Conservation (phyloP, 1,140 invertebrate genomes). For the Euura saliciscinereae region DNA sequence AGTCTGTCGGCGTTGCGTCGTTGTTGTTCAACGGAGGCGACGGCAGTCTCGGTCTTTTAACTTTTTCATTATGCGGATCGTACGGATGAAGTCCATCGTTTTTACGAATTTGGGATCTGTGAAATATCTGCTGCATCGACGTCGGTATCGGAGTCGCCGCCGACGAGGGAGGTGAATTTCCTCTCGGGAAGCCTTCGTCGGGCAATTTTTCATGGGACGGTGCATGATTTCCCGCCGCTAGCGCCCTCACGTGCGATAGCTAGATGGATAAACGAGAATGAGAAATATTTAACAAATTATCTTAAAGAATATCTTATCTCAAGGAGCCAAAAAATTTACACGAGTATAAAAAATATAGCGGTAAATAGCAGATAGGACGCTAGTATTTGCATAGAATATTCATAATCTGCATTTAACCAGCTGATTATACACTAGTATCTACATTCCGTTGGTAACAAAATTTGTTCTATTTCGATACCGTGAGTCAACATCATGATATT, state of each 20-base stretch:
- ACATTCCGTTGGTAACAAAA: not conserved
- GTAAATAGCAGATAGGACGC: not conserved
- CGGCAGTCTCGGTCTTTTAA: slow-evolving; percentile 61
- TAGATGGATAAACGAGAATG: slow-evolving; percentile 27
- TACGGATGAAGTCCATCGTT: slow-evolving; percentile 64
- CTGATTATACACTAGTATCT: not conserved
- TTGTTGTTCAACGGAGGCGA: slow-evolving; percentile 71
- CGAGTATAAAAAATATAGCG: not conserved
- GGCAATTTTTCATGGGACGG: slow-evolving; percentile 62
- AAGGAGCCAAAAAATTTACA: not conserved
- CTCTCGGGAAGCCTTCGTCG: slow-evolving; percentile 53
- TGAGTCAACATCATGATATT: too few species aligned
- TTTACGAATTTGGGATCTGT: slow-evolving; percentile 69
- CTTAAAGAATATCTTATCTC: not conserved
- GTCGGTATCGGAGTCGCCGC: slow-evolving; percentile 64
- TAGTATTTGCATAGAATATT: not conserved
- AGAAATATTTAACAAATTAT: not conserved
- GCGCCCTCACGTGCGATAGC: slow-evolving; percentile 63
- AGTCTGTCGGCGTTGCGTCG: slow-evolving; percentile 74
- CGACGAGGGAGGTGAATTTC: slow-evolving; percentile 58
- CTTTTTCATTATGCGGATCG: slow-evolving; percentile 62
- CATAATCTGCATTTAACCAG: not conserved
- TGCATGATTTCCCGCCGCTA: slow-evolving; percentile 62
- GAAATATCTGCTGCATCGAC: slow-evolving; percentile 66
- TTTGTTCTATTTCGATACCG: too few species aligned